A percentile compares a stretch with the other conserved stretches of the same genome.
These are phyloP conservation scores for Chaetops frenatus DNA, from an alignment of 2,113 vertebrate species.

Conservation along the genomic window DNA sequence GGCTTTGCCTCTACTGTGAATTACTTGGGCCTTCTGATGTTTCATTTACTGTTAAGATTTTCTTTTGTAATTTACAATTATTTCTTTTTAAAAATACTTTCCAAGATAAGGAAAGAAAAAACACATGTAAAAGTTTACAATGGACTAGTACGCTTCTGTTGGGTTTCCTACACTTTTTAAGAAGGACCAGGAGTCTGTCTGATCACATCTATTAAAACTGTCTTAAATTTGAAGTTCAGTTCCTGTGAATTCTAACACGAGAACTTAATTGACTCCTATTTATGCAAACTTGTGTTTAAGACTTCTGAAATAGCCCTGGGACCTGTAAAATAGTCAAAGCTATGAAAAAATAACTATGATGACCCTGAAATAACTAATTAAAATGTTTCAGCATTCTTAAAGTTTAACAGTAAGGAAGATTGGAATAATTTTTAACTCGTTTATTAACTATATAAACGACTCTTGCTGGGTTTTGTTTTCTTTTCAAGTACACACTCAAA, in stretches of 20 bases:
- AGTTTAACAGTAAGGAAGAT: neutral
- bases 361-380: neutral
- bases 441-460: neutral
- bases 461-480: neutral
- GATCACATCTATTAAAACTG: neutral
- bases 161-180: neutral
- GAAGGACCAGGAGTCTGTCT: neutral
- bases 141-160: neutral
- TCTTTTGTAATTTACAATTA: neutral
- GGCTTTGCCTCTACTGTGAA: neutral
- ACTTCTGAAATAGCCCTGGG: neutral
- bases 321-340: neutral
- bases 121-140: neutral
- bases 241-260: neutral
- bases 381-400: neutral
- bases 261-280: neutral
- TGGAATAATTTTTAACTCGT: neutral
- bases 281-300: neutral
- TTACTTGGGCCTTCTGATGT: neutral
- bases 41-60: neutral
- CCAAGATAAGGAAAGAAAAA: neutral
- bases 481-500: fast-evolving
- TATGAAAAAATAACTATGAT: neutral
- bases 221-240: neutral
- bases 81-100: neutral